Evolutionary conservation across 1,140 invertebrate genomes (phyloP).

Genomic region (Drosophila tristis): DNA sequence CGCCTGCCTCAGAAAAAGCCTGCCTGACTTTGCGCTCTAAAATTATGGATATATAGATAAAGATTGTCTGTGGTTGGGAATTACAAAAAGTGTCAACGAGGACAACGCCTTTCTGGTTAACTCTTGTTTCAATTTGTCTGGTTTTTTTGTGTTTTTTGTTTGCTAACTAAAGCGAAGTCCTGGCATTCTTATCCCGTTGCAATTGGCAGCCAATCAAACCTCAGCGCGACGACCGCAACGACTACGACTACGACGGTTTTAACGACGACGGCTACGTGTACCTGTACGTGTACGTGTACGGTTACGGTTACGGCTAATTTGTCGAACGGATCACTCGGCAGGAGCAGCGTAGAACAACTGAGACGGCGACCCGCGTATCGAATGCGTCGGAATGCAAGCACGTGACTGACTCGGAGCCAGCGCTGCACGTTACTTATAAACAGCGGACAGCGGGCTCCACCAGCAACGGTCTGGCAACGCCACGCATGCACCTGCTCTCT

Average conservation of each 20-base stretch:
- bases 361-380: conserved; percentile 49
- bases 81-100: conserved; percentile 4
- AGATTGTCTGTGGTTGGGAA: conserved; percentile 43
- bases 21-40: conserved; percentile 71
- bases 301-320: conserved; percentile 57
- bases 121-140: conserved; percentile 11
- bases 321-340: conserved; percentile 71
- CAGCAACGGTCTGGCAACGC: conserved; percentile 68
- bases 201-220: conserved; percentile 59
- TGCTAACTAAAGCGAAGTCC: conserved; percentile 13
- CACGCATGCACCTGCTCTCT: conserved; percentile 45
- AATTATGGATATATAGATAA: conserved; percentile 46
- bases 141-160: conserved; percentile 21
- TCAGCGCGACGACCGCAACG: conserved; percentile 44
- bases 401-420: conserved; percentile 73
- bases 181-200: conserved; percentile 11
- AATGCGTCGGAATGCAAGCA: conserved; percentile 70
- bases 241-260: conserved; percentile 4
- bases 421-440: conserved; percentile 74
- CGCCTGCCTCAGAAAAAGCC: conserved; percentile 48
- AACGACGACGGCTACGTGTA: conserved; percentile 23
- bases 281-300: conserved; percentile 30
- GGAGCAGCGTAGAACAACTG: conserved; percentile 18
- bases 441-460: conserved; percentile 21
- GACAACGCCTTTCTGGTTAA: neutral